Evolutionary conservation across 2,888 invertebrate genomes (phyloP), one percentile per base, ranked within the genome.

Genomic region (Meloe dianella): DNA sequence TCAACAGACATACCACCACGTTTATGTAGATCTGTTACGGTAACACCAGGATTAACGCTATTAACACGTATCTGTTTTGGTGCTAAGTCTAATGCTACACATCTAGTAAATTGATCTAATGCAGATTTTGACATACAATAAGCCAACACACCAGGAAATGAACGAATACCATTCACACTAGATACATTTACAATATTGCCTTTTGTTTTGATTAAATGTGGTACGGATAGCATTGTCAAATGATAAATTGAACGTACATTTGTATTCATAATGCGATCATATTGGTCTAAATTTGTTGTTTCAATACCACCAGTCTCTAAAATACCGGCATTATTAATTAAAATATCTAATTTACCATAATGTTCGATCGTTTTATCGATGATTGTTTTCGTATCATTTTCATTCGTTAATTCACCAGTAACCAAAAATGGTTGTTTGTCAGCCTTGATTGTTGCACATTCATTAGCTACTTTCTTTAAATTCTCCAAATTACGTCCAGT

Each of bases 141-240:
- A 0, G 96, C 93, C 57, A 97, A 83, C 0, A 97, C 92, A 8
- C 93, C 93, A 1, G 97, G 91, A 81, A 98, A 97, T 57, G 97
- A 90, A 78, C 97, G 86, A 27, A 96, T 87, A 3, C 98, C 98
- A 78, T 92, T 94, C 0, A 98, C 95, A 81, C 97, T 97, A 1
- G 97, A 98, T 0, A 98, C 93, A 82, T 98, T 98, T 0, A 98
- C 96, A 75, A 97, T 92, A 73, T 91, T 94, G n/a, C 96, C 96
- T 83, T 94, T 92, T 0, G 90, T 88, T 83, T 91, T 88, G 2
- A 94, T 85, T 22, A 98, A 86, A 84, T 96, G 90, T 0, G 97
- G 97, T 0, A 94, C 92, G 4, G 96, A 93, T 60, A 96, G 81
- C 90, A 92, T 93, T 0, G 95, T 96, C 70, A 97, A 82, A 68